Evolutionary conservation across 2,888 invertebrate species (phyloP).

Genomic region (Elaeidobius kamerunicus): DNA sequence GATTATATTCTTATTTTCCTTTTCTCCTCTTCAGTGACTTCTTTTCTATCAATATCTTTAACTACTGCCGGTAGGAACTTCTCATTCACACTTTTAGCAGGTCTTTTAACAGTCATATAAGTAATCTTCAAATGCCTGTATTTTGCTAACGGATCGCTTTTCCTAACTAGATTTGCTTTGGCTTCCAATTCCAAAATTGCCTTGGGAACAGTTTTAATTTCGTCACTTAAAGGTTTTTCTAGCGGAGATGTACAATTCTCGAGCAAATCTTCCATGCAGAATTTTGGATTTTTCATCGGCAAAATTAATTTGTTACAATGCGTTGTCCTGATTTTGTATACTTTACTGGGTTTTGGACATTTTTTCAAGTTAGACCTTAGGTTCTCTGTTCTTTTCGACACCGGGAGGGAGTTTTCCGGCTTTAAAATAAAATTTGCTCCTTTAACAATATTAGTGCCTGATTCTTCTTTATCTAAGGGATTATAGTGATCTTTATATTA

Average conservation of each 20-base stretch:
- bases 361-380: background rate
- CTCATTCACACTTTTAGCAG: conserved; percentile 2
- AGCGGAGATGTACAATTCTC: conserved; percentile 8
- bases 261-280: conserved; percentile 1
- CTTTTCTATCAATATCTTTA: background rate
- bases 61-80: conserved; percentile 9
- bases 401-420: background rate
- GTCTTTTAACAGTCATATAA: conserved; percentile 16
- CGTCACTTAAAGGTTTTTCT: conserved; percentile 6
- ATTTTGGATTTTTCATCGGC: conserved; percentile 14
- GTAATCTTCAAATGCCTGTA: conserved; percentile 20
- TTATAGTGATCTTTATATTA: background rate
- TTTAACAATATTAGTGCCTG: background rate
- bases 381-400: background rate
- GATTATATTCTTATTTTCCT: too few species aligned
- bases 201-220: conserved; percentile 7
- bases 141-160: conserved; percentile 13
- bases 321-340: background rate
- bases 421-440: conserved; percentile 3
- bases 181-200: conserved; percentile 1
- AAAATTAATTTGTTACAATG: conserved; percentile 13
- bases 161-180: background rate
- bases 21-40: conserved; percentile 7
- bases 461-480: conserved; percentile 11
- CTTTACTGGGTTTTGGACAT: background rate